phyloP scores from a whole-genome alignment of 2,113 vertebrate species.

The Noturus placidus region DNA sequence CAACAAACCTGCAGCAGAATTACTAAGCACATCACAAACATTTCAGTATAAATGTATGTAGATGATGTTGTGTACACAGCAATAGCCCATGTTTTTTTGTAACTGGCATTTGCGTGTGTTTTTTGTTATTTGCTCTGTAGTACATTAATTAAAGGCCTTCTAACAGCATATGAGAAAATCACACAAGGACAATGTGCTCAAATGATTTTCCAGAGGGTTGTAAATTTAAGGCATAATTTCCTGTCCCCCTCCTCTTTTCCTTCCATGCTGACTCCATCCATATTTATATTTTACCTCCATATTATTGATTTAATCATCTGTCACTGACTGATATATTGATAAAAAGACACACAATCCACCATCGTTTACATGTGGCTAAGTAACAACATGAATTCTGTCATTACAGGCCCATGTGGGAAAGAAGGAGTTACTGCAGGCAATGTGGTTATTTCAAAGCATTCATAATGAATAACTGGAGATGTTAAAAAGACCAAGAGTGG shows the following conservation, averaged over 20 bases:
- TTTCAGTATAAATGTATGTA: neutral
- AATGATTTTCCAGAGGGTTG: neutral
- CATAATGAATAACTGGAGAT: constrained; percentile 9
- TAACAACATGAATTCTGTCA: constrained; percentile 23
- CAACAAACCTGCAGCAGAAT: neutral
- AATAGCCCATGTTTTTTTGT: neutral
- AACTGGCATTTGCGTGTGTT: neutral
- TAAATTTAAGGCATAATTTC: constrained; percentile 5
- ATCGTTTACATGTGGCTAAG: constrained; percentile 21
- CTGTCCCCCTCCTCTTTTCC: neutral
- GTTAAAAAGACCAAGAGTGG: constrained; percentile 14
- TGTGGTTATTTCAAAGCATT: constrained; percentile 29
- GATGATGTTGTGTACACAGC: neutral
- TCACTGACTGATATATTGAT: constrained; percentile 39
- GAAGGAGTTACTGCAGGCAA: neutral
- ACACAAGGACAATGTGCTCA: neutral
- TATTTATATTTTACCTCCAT: constrained; percentile 1
- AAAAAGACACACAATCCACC: constrained; percentile 18
- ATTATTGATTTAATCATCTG: constrained; percentile 36
- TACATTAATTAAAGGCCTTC: neutral
- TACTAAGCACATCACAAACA: neutral
- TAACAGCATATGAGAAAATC: neutral
- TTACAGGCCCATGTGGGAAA: constrained; percentile 4
- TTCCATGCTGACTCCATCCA: constrained; percentile 13
- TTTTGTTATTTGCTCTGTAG: neutral